Conservation (phyloP, 2,797 vertebrate genomes). For the Peromyscus attwateri region DNA sequence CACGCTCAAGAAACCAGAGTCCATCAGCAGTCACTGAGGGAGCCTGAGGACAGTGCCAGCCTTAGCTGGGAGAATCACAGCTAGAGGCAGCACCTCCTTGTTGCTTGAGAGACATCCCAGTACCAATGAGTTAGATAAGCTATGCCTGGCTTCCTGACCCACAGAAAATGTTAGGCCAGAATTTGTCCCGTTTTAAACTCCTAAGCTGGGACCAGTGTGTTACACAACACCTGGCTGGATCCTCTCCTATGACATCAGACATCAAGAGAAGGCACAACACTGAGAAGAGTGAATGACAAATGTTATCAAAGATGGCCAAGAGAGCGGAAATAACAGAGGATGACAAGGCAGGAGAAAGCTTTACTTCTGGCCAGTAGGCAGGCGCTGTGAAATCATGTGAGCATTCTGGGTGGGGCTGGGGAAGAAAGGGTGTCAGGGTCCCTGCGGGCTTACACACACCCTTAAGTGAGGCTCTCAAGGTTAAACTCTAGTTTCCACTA, state of each 20-base stretch:
- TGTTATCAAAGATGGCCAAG: background rate
- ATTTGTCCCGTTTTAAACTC: background rate
- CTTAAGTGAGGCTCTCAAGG: background rate
- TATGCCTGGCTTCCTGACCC: background rate
- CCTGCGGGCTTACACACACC: fast-evolving
- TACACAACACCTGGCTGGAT: background rate
- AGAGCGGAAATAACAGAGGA: background rate
- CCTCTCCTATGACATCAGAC: background rate
- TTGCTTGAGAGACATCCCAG: background rate
- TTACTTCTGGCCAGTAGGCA: background rate
- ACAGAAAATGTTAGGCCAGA: background rate
- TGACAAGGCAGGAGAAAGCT: background rate
- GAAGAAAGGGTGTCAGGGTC: background rate
- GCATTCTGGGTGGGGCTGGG: fast-evolving
- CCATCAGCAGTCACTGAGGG: background rate
- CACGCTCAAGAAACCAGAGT: fast-evolving
- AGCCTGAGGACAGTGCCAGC: background rate
- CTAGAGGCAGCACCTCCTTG: fast-evolving
- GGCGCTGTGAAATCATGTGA: background rate
- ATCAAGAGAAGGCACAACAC: background rate
- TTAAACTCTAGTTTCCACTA: background rate
- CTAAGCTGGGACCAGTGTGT: background rate
- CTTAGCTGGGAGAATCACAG: background rate
- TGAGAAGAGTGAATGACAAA: background rate
- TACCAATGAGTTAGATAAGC: background rate